A percentile compares a stretch with the other conserved stretches of the same genome.
phyloP scores from a whole-genome alignment of 2,888 invertebrate species.

The Sesamia inferens region DNA sequence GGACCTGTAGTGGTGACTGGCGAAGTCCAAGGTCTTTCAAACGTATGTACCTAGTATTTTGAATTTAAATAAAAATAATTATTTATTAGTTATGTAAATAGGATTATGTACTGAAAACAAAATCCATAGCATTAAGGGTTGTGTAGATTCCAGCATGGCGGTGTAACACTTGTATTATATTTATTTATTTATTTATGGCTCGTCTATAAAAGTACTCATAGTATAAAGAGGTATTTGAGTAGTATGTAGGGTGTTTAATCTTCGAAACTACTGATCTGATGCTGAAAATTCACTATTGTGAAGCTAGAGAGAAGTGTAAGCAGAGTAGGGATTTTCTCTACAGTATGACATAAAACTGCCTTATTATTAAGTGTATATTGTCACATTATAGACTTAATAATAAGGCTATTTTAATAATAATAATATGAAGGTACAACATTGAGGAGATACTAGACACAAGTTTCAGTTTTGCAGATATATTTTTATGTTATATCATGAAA shows the following conservation, averaged over 20 bases:
- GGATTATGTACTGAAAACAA: background rate
- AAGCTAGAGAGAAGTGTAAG: background rate
- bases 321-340: no score
- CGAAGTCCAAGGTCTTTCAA: slow-evolving; percentile 93
- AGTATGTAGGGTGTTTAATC: background rate
- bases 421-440: background rate
- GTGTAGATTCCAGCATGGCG: background rate
- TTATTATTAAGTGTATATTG: no score
- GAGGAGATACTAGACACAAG: no score
- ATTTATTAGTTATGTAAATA: background rate
- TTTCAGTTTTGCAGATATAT: no score
- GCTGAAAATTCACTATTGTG: background rate
- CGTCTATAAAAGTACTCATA: background rate
- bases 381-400: no score
- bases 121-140: background rate
- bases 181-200: no score
- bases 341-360: no score
- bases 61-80: slow-evolving; percentile 1
- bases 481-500: background rate
- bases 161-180: background rate
- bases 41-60: slow-evolving; percentile 87
- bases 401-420: no score
- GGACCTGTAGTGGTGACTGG: slow-evolving; percentile 95
- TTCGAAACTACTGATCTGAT: background rate
- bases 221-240: background rate